Evolutionary conservation across 1,140 invertebrate genomes (phyloP).

Genomic region (Brachionus calyciflorus): DNA sequence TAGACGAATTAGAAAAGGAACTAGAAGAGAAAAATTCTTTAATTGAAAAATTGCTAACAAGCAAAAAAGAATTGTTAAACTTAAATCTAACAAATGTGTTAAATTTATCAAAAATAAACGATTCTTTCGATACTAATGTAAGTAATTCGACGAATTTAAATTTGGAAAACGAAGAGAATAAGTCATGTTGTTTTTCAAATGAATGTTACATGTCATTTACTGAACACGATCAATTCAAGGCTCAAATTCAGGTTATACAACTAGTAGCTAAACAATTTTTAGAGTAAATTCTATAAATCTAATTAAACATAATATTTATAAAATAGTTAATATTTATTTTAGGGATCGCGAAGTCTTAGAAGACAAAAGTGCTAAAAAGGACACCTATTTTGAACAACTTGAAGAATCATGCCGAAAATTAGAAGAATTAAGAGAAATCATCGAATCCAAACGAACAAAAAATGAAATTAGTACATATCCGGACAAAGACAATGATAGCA

Average conservation of each 20-base stretch:
- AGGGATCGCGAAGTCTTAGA: not conserved
- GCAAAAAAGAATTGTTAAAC: slow-evolving; percentile 23
- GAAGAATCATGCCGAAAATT: not conserved
- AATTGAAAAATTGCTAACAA: slow-evolving; percentile 6
- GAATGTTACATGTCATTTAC: not conserved
- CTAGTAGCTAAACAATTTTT: not conserved
- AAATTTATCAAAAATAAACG: slow-evolving; percentile 20
- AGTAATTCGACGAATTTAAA: slow-evolving; percentile 10
- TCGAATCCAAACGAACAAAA: not conserved
- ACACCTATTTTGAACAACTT: not conserved
- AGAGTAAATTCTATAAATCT: not conserved
- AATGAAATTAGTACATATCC: not conserved
- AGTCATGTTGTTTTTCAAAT: slow-evolving; percentile 1
- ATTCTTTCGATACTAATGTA: slow-evolving; percentile 1
- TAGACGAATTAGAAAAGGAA: slow-evolving; percentile 21
- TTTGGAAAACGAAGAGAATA: not conserved
- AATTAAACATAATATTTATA: not conserved
- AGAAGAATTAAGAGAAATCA: not conserved
- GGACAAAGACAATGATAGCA: not conserved
- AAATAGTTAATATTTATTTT: not conserved
- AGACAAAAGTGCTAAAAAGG: not conserved
- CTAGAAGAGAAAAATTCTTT: slow-evolving; percentile 22
- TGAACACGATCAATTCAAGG: slow-evolving; percentile 7
- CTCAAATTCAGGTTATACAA: slow-evolving; percentile 21
- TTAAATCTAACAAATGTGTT: slow-evolving; percentile 14